phyloP scores from a whole-genome alignment of 2,888 invertebrate species.

The Acanthococcus lagerstroemiae region DNA sequence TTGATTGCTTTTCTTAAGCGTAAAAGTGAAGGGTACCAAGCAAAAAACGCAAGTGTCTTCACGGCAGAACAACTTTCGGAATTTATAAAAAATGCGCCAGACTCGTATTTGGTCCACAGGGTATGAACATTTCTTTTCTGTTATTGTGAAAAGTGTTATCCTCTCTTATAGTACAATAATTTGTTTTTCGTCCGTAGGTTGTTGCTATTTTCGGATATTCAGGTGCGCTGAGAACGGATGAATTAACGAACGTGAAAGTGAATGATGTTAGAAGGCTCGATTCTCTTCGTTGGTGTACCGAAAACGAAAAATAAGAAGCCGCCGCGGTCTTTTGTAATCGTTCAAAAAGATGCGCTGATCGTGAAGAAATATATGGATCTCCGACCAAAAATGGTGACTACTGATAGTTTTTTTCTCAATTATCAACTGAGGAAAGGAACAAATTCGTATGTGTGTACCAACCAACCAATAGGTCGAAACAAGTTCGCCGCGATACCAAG shows the following conservation, averaged over 20 bases:
- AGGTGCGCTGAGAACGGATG: not conserved
- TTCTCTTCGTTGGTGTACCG: not conserved
- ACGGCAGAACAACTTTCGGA: not conserved
- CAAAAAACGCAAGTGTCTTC: not conserved
- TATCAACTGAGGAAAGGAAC: not conserved
- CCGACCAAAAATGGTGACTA: not conserved
- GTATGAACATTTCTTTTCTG: too few relatives aligned
- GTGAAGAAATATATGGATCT: not conserved
- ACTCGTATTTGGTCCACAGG: not conserved
- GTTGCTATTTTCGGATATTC: not conserved
- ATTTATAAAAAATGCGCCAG: not conserved
- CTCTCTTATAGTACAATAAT: too few relatives aligned
- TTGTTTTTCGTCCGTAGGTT: slow-evolving; percentile 4
- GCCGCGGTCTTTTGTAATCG: not conserved
- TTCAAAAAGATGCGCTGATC: not conserved
- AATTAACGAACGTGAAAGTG: not conserved
- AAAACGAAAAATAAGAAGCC: not conserved
- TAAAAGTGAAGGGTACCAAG: not conserved
- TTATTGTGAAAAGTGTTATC: too few relatives aligned
- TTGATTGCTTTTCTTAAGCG: not conserved
- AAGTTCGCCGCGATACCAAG: not conserved
- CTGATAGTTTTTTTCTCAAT: not conserved
- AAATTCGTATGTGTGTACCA: not conserved
- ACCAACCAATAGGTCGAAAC: not conserved
- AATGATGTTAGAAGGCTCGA: not conserved